These are phyloP conservation scores for Porites lobata DNA, from an alignment of 92 coral and sea anemone genomes.

Conservation along the genomic window DNA sequence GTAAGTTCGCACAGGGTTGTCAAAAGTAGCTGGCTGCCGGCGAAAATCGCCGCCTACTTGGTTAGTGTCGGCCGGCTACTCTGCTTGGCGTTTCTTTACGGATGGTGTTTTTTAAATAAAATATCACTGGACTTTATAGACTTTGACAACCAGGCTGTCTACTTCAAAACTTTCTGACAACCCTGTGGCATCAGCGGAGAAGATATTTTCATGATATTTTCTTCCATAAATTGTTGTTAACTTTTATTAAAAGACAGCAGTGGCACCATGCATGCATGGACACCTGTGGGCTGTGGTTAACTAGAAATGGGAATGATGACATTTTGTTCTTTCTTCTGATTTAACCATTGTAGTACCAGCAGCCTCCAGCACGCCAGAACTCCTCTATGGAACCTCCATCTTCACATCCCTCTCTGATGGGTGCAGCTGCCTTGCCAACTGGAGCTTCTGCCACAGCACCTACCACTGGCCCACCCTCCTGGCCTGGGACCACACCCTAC, in stretches of 20 bases:
- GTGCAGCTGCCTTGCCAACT: slow-evolving; percentile 4
- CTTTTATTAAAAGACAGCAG: neutral
- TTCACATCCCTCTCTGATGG: slow-evolving; percentile 20
- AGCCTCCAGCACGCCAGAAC: slow-evolving; percentile 9
- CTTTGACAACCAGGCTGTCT: too few species aligned
- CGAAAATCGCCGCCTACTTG: too few species aligned
- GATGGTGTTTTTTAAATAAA: too few species aligned
- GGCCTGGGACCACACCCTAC: slow-evolving; percentile 24
- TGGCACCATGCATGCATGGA: neutral
- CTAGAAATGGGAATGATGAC: neutral
- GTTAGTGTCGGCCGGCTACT: too few species aligned
- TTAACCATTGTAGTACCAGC: neutral
- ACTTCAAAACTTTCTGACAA: too few species aligned
- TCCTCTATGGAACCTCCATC: slow-evolving; percentile 2
- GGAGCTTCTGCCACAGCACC: neutral
- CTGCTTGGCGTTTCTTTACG: too few species aligned
- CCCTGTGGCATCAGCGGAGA: too few species aligned
- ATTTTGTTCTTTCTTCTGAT: neutral
- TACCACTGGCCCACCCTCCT: neutral
- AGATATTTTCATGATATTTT: too few species aligned
- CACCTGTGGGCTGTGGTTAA: neutral
- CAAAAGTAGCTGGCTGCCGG: too few species aligned
- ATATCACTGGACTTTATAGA: too few species aligned
- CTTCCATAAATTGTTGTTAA: too few species aligned
- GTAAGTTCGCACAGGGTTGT: too few species aligned